A percentile compares a stretch with the other conserved stretches of the same genome.
Evolutionary conservation across 2,797 vertebrate genomes (phyloP).

Genomic region (Spheniscus humboldti): DNA sequence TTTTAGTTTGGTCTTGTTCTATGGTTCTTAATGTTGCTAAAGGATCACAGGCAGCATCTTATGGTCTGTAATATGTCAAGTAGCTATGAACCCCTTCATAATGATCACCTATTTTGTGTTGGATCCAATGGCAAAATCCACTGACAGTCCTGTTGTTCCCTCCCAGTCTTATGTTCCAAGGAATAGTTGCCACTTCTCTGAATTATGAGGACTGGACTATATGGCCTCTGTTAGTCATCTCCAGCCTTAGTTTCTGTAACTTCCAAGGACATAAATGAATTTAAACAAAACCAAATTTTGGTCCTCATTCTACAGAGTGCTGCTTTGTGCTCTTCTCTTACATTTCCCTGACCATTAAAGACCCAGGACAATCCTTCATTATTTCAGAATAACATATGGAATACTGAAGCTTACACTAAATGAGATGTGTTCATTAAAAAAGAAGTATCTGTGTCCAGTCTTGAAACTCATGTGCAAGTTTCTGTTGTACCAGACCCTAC

Average conservation of each 20-base stretch:
- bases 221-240: not conserved
- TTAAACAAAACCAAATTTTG: not conserved
- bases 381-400: not conserved
- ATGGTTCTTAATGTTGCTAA: not conserved
- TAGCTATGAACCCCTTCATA: not conserved
- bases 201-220: not conserved
- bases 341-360: not conserved
- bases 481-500: not conserved
- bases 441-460: not conserved
- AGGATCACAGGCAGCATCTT: not conserved
- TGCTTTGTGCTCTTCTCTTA: not conserved
- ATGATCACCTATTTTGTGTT: not conserved
- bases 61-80: not conserved
- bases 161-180: not conserved
- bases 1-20: not conserved
- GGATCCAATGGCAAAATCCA: not conserved
- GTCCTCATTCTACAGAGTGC: not conserved
- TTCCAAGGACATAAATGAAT: not conserved
- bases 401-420: not conserved
- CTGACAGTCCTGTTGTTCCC: not conserved
- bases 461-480: not conserved
- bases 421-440: not conserved
- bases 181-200: not conserved
- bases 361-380: not conserved
- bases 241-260: not conserved